Evolutionary conservation across 2,888 invertebrate genomes (phyloP), one percentile per base, ranked within the genome.

Genomic region (Temnothorax unifasciatus): DNA sequence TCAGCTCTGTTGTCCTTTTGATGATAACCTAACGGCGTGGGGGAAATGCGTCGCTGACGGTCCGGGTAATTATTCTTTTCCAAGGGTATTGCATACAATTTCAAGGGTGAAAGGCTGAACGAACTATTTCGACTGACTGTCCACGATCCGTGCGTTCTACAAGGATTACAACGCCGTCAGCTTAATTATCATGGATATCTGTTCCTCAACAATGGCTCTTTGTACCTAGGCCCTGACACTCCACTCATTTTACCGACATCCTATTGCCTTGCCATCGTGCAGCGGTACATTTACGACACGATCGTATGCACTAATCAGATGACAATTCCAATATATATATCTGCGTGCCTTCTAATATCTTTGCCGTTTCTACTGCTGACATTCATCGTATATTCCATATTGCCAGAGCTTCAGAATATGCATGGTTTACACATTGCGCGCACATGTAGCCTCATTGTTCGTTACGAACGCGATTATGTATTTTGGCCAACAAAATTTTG

Each of bases 351-450:
- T 90, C 84, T 93, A 13, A 74, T 94, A 0, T 95, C 95, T 2
- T 85, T 92, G 25, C 92, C 93, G 0, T 95, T 94, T 38, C 89
- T 95, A 0, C 1, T 94, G 4, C 82, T 87, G 2, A 95, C 94
- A 0, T 92, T 94, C 18, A 11, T 94, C 44, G 90, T 94, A 25
- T 95, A 95, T 81, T 87, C 90, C 13, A 61, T 94, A n/a, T 71
- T 95, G 6, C 93, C 94, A 1, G 93, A 94, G 47, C 83, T 95
- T 63, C 88, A 88, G 52, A 95, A 94, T 59, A 90, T 94, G 68
- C 95, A 95, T 38, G 95, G 95, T 0, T n/a, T 83, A 83, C 5
- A 93, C 92, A 0, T 87, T 95, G 9, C 92, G 94, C 34, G 89
- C 91, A 61, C 93, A 95, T 86, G 89, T 94, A 0, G 88, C 87